Evolutionary conservation across 2,797 vertebrate genomes (phyloP), one percentile per base, ranked within the genome.

Genomic region (Bradypus variegatus): DNA sequence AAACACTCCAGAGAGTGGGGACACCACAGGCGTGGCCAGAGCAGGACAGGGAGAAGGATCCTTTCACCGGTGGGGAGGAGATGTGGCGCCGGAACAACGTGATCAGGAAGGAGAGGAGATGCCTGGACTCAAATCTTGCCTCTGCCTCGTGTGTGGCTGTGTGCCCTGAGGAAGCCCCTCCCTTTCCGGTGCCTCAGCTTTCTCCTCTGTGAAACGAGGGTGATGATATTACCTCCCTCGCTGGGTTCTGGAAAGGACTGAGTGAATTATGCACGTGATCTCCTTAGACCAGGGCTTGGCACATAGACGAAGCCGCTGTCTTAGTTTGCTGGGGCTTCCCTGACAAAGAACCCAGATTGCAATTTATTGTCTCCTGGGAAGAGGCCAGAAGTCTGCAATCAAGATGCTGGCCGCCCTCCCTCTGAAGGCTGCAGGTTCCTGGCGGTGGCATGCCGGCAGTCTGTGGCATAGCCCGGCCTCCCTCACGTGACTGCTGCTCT

Each of bases 1-100:
- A 13, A 60, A 69, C 25, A 33, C 2, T 7, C 4, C 1, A 0
- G 31, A 31, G 29, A 29, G 1, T 60, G 19, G 48, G 33, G 38
- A 48, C 15, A 19, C 6, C 38, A 6, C 1, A 12, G 19, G 31
- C 5, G 1, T 48, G 50, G 41, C 69, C 45, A n/a, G 70, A 53
- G 38, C 19, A 38, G 62, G 62, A 18, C 81, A 29, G 55, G 15
- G 27, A 48, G 31, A 27, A 53, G 18, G 50, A 2, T 9, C n/a
- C 72, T 27, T 14, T 9, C 11, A 5, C 31, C 15, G 36, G 15
- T 36, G 41, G 41, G 41, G 16, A 45, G 21, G 8, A 19, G 72
- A 6, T 19, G 13, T 67, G 81, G 76, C 36, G 12, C 60, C 60
- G 8, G 6, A 11, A 72, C 9, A 7, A 12, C 3, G 55, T 31